Base-by-base conservation (phyloP, 2,113 vertebrate species). In the Lichenostomus cassidix region DNA sequence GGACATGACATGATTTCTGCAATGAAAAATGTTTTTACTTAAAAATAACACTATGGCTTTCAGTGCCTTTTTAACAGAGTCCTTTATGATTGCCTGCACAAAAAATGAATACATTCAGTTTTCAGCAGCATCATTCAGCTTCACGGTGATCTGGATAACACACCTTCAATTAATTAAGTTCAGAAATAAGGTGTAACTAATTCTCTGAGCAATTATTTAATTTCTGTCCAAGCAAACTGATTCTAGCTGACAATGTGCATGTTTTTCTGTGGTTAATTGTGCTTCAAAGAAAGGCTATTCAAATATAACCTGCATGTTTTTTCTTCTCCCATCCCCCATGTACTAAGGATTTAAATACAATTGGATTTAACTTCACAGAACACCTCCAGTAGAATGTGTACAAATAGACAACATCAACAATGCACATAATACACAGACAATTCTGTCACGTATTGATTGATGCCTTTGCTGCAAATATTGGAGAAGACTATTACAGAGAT, bases 141-240 rank as follows among this genome's bases (percentile, higher is more conserved):
- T 85, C 37, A 41, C 2, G 3, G 50, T 39, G 46, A 73, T 68
- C 74, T 79, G 50, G 37, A 69, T 41, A 91, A 58, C 27, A 64
- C 14, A 33, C 28, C 41, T 44, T 37, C 27, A 79, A 73, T 89
- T 91, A 87, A 71, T 82, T 91, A 73, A 65, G 27, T 67, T 91
- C 37, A 56, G 58, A 91, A 83, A 69, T 53, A 56, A 78, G 46
- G 31, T 69, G 31, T 37, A 70, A 87, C 87, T 56, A 77, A 78
- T 84, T 86, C 41, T 84, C 52, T 84, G 17, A 79, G 42, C 25
- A 73, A 58, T 49, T 76, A 44, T 65, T 95, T 89, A 41, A 74
- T 81, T 81, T 71, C 52, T 73, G 33, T 29, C 49, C 33, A 79
- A 75, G n/a, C 24, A 87, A 94, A 82, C 12, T 46, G 37, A 68